Base-by-base conservation (phyloP, 2,797 vertebrate species). In the Lates japonicus region DNA sequence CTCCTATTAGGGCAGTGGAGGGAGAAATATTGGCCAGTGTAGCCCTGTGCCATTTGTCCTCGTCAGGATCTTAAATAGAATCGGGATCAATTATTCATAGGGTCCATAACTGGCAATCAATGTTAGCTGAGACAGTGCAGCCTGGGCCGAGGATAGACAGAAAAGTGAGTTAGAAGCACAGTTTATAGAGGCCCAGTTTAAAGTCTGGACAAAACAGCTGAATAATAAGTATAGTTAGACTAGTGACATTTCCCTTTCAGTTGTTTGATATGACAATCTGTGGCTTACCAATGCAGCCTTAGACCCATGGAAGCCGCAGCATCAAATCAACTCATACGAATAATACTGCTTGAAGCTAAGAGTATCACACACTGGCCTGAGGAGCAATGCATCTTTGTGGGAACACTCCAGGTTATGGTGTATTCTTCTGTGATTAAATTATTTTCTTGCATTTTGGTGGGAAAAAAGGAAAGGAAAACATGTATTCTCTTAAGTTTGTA, bases 61-160 rank as follows among this genome's bases (percentile, higher is more conserved):
- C 70, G 88, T 94, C 92, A 89, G 73, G 91, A 91, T 93, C 90
- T 93, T 91, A 93, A 94, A 94, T 94, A 94, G 93, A 95, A 94
- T 89, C 62, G 4, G 78, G 83, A 93, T 95, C 89, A 94, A 94
- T 94, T 94, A 94, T 95, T 94, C 89, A 94, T 90, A 61, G 57
- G 66, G 83, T 87, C 90, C 89, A 92, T 94, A 94, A 93, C 91
- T 87, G 83, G 90, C 91, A 90, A 90, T 93, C 92, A 93, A 93
- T 90, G 93, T 91, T 92, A 91, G 90, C 92, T 63, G 88, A 86
- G 84, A 91, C 88, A 85, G 78, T 83, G 89, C 70, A 67, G 87
- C 68, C 52, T 10, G 29, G 73, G 77, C 82, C 60, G 19, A 13
- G 46, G 41, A 58, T 52, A 84, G 76, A 76, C 52, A 48, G 70